These are phyloP conservation scores for Cyaniris semiargus DNA, from an alignment of 2,888 invertebrate genomes.

Conservation along the genomic window DNA sequence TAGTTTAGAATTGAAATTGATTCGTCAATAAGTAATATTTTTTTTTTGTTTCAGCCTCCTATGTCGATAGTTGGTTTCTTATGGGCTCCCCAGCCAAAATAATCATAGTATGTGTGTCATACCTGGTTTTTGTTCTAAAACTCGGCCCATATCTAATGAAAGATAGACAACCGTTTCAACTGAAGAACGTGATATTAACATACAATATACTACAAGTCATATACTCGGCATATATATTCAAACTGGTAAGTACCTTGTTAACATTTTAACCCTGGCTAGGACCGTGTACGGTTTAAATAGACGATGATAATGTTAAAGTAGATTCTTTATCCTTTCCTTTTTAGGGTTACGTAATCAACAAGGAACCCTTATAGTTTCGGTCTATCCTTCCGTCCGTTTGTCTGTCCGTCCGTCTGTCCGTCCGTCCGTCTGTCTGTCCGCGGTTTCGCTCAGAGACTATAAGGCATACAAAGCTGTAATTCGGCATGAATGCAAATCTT, in stretches of 20 bases:
- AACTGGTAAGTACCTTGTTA: conserved; percentile 1
- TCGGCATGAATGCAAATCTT: too few species aligned
- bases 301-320: neutral
- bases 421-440: too few species aligned
- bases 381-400: too few species aligned
- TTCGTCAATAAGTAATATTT: neutral
- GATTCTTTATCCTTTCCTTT: too few species aligned
- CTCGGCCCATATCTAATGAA: conserved; percentile 18
- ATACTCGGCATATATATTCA: conserved; percentile 45
- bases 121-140: conserved; percentile 10
- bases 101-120: neutral
- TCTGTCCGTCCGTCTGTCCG: too few species aligned
- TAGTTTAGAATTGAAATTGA: too few species aligned
- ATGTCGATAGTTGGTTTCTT: neutral
- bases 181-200: conserved; percentile 19
- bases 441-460: too few species aligned
- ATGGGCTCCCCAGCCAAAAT: conserved; percentile 4
- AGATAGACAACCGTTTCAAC: conserved; percentile 26
- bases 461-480: too few species aligned
- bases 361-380: too few species aligned
- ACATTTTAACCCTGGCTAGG: neutral
- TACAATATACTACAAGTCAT: conserved; percentile 35
- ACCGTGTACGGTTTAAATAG: neutral
- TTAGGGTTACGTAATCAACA: too few species aligned
- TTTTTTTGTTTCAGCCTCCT: neutral